phyloP scores from a whole-genome alignment of 2,113 vertebrate species.

The Glaucidium brasilianum region DNA sequence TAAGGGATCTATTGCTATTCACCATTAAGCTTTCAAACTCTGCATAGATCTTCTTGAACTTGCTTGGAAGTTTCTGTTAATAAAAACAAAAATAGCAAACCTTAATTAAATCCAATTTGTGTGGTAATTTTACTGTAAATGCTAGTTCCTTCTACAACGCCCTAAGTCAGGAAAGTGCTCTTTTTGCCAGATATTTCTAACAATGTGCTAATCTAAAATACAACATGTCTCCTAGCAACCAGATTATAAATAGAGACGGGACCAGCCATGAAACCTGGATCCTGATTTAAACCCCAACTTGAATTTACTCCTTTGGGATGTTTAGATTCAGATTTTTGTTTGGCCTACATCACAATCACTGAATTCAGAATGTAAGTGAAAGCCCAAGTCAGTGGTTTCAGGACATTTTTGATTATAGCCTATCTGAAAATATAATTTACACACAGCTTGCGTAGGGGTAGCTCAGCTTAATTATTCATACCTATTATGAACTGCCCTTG shows the following conservation, averaged over 20 bases:
- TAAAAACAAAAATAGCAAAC: conserved; percentile 69
- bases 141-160: conserved; percentile 26
- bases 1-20: conserved; percentile 71
- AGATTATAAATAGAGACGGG: conserved; percentile 70
- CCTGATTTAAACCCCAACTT: conserved; percentile 44
- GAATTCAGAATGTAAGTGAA: not conserved
- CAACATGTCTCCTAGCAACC: conserved; percentile 70
- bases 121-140: conserved; percentile 30
- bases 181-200: conserved; percentile 66
- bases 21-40: conserved; percentile 99
- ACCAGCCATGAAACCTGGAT: conserved; percentile 64
- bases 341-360: not conserved
- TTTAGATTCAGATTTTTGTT: conserved; percentile 27
- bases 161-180: conserved; percentile 54
- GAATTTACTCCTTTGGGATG: conserved; percentile 39
- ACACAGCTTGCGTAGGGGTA: not conserved
- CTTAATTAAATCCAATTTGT: conserved; percentile 56
- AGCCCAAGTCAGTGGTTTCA: not conserved
- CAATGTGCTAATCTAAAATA: conserved; percentile 66
- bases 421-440: conserved; percentile 29
- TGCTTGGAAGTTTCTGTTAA: conserved; percentile 97
- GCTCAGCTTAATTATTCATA: conserved; percentile 9
- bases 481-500: not conserved
- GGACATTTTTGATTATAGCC: not conserved
- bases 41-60: conserved; percentile 96